phyloP scores from a whole-genome alignment of 2,797 vertebrate species.

The Bryconaethiops microstoma region DNA sequence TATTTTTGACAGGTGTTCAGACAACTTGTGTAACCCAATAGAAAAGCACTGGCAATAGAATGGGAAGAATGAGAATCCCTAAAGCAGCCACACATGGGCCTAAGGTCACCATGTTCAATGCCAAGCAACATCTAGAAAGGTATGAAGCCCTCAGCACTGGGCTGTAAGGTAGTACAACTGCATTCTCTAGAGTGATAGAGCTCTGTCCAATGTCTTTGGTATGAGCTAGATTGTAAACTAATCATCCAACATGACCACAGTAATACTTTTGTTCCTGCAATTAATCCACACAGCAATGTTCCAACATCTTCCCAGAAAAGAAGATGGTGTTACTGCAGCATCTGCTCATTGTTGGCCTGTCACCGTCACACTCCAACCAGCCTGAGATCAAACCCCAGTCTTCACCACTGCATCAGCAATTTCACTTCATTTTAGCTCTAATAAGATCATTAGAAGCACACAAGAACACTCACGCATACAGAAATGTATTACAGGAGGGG shows the following conservation, averaged over 20 bases:
- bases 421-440: conserved; percentile 20
- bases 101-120: neutral
- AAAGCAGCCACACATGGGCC: too few relatives aligned
- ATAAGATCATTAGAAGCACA: conserved; percentile 42
- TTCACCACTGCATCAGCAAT: conserved; percentile 42
- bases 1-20: neutral
- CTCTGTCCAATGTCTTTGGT: too few relatives aligned
- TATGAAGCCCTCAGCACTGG: too few relatives aligned
- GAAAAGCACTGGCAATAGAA: neutral
- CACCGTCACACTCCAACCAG: neutral
- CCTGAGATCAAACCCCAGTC: conserved; percentile 5
- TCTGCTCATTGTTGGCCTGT: neutral
- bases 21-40: neutral
- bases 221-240: neutral
- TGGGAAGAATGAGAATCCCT: too few relatives aligned
- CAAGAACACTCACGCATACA: neutral
- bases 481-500: conserved; percentile 19
- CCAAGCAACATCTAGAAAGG: neutral
- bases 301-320: neutral
- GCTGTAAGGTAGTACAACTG: too few relatives aligned
- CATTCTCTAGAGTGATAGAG: too few relatives aligned
- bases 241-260: too few relatives aligned
- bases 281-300: neutral
- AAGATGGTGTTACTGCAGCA: too few relatives aligned
- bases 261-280: too few relatives aligned